Conservation (phyloP, 2,113 vertebrate genomes). For the Centrocercus urophasianus region DNA sequence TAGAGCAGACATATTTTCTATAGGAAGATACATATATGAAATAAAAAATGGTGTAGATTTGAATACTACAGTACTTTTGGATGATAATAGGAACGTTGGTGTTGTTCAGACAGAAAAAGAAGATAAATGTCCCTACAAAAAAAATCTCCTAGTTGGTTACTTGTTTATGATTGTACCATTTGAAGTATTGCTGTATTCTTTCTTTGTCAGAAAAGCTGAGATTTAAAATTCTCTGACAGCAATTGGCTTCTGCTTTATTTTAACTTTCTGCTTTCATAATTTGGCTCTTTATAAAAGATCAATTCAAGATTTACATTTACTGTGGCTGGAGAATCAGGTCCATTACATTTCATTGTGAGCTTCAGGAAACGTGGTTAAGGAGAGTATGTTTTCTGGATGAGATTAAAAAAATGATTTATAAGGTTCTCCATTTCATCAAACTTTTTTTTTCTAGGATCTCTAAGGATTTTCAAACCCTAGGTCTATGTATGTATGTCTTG, state of each 20-base stretch:
- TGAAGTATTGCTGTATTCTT: neutral
- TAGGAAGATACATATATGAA: neutral
- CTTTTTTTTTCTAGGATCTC: neutral
- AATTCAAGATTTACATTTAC: neutral
- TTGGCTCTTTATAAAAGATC: neutral
- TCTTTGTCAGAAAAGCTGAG: neutral
- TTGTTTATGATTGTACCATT: neutral
- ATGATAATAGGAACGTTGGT: slow-evolving; percentile 7
- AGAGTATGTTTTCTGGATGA: neutral
- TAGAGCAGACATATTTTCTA: neutral
- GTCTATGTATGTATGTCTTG: neutral
- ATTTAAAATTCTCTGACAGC: neutral
- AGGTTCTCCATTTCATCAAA: neutral
- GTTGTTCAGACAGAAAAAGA: neutral
- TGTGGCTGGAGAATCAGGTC: neutral
- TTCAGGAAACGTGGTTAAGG: neutral
- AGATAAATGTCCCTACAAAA: neutral
- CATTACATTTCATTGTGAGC: neutral
- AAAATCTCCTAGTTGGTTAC: neutral
- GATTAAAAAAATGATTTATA: neutral
- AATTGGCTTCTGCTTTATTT: neutral
- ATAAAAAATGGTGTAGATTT: neutral
- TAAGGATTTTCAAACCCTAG: neutral
- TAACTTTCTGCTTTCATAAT: neutral
- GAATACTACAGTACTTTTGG: neutral